phyloP scores from a whole-genome alignment of 2,888 invertebrate species.

The Plemyria rubiginata region DNA sequence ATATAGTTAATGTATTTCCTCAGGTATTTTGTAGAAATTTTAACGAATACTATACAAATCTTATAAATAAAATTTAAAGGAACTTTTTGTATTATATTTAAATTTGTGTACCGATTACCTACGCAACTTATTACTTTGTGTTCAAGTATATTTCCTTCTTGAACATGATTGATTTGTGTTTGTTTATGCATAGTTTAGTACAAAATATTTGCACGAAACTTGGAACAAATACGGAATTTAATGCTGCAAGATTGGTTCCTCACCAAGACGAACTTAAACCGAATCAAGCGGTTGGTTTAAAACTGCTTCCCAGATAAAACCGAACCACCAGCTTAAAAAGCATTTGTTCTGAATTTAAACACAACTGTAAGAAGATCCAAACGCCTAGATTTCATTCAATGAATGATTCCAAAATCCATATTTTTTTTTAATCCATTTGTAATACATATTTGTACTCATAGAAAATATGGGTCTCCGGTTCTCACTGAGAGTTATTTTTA shows the following conservation, averaged over 20 bases:
- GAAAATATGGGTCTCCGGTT: constrained; percentile 7
- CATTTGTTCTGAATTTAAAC: too few species aligned
- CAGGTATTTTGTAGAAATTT: constrained; percentile 18
- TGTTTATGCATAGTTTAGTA: background rate
- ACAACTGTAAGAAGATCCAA: too few species aligned
- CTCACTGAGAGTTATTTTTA: constrained; percentile 43
- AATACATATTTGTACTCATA: background rate
- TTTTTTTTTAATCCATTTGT: too few species aligned
- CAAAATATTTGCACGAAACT: background rate
- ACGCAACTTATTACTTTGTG: too few species aligned
- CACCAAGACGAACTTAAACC: background rate
- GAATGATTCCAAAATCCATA: too few species aligned
- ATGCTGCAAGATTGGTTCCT: background rate
- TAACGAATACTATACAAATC: background rate
- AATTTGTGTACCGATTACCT: background rate
- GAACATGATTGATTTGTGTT: background rate
- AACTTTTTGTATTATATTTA: background rate
- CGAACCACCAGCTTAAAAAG: too few species aligned
- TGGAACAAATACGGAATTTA: background rate
- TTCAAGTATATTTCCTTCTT: background rate
- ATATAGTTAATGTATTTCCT: constrained; percentile 7
- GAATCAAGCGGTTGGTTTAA: too few species aligned
- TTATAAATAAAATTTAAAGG: constrained; percentile 1
- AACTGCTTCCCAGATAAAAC: too few species aligned
- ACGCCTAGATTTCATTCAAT: too few species aligned